Evolutionary conservation across 2,113 vertebrate genomes (phyloP).

Genomic region (Caloenas nicobarica): DNA sequence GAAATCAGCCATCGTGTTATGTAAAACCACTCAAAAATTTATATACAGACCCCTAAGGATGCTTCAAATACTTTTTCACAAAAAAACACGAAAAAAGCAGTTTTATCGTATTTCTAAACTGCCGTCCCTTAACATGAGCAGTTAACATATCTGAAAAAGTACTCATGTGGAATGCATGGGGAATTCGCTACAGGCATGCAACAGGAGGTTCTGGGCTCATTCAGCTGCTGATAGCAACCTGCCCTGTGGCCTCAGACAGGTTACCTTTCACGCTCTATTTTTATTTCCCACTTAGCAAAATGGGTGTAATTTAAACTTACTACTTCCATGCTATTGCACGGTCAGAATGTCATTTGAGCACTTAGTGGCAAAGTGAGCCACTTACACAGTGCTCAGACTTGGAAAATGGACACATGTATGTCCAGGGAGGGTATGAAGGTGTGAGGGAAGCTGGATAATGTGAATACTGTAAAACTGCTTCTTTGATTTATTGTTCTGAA

Average conservation of each 20-base stretch:
- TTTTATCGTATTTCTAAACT: not conserved
- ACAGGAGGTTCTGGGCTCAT: not conserved
- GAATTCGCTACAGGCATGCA: not conserved
- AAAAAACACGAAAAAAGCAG: rapidly evolving
- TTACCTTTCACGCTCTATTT: not conserved
- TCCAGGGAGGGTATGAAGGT: not conserved
- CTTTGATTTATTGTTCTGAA: not conserved
- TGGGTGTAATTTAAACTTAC: not conserved
- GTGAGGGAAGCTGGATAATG: not conserved
- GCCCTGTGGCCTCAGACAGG: not conserved
- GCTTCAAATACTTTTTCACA: not conserved
- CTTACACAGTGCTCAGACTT: not conserved
- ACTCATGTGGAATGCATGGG: not conserved
- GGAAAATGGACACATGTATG: not conserved
- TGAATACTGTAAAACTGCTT: not conserved
- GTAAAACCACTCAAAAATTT: not conserved
- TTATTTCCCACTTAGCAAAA: not conserved
- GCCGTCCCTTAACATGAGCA: not conserved
- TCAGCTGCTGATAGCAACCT: not conserved
- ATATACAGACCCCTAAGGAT: not conserved
- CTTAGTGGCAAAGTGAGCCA: not conserved
- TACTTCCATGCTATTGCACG: not conserved
- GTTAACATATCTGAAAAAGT: not conserved
- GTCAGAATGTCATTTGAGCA: not conserved
- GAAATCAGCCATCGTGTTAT: not conserved